Evolutionary conservation across 2,888 invertebrate species (phyloP), one percentile per base, ranked within the genome.

Genomic region (Scaptomyza parva): DNA sequence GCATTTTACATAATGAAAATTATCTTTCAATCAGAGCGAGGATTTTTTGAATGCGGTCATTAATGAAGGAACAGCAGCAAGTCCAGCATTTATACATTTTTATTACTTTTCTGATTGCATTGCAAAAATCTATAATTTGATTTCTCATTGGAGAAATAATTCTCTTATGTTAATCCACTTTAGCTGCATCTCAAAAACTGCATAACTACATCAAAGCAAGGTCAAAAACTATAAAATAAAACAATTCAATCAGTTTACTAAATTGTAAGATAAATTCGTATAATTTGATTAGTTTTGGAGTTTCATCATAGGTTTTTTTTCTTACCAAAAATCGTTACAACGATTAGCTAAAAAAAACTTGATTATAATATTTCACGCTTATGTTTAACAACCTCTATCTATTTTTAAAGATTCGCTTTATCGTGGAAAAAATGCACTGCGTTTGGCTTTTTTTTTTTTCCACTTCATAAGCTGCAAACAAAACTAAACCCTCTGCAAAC

Each of bases 1-100:
- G 39, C 35, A 28, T 53, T 51, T 51, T 47, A 39, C 68, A 45
- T 51, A 71, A 78, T 69, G 60, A 53, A 76, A 57, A 72, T 62
- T 54, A 67, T 66, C 59, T 47, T 73, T 57, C 58, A 86, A 77
- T 70, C 65, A 70, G 70, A 58, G 53, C 86, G 62, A 86, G 80
- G 83, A 83, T 64, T 59, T 64, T 64, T 53, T 45, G 17, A 53
- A 52, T 33, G 52, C 47, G 37, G 55, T n/a, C 59, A 47, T 24
- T 53, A 59, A 57, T 43, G 17, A 51, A 48, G 5, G 17, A 51
- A 48, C 6, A 53, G 47, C 30, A 43, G 35, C 35, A 37, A 6
- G 43, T 66, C 47, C 57, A 59, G 41, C n/a, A n/a, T n/a, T n/a
- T n/a, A n/a, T n/a, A 33, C n/a, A 58, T 33, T 35, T 26, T 30